Evolutionary conservation across 2,113 vertebrate species (phyloP).

Genomic region (Epinephelus lanceolatus): DNA sequence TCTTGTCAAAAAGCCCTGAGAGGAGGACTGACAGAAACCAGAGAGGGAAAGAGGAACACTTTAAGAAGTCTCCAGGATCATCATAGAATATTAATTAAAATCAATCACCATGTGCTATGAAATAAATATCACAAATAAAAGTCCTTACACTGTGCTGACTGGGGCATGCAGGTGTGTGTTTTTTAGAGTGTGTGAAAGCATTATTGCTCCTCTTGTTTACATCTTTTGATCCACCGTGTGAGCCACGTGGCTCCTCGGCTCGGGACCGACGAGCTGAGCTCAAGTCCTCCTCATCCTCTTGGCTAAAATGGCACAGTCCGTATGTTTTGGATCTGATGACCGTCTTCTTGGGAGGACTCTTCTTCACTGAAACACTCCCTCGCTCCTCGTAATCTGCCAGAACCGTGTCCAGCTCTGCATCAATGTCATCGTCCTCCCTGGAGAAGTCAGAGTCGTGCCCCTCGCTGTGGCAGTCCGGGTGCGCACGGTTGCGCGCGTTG

Average conservation of each 20-base stretch:
- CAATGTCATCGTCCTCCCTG: slow-evolving; percentile 63
- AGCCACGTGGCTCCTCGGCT: slow-evolving; percentile 55
- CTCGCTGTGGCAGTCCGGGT: slow-evolving; percentile 65
- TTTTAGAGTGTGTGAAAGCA: slow-evolving; percentile 43
- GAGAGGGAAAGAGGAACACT: neutral
- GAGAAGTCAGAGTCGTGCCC: slow-evolving; percentile 72
- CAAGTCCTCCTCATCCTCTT: slow-evolving; percentile 46
- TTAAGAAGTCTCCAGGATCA: too few species aligned
- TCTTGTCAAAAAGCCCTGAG: slow-evolving; percentile 57
- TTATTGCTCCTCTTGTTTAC: slow-evolving; percentile 59
- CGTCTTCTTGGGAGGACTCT: slow-evolving; percentile 45
- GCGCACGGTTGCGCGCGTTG: slow-evolving; percentile 60
- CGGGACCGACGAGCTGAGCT: neutral
- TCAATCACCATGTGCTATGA: neutral
- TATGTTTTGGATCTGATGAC: slow-evolving; percentile 67
- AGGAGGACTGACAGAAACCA: slow-evolving; percentile 33
- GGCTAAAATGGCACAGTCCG: slow-evolving; percentile 71
- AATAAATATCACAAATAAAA: neutral
- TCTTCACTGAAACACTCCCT: slow-evolving; percentile 13
- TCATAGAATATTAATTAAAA: neutral
- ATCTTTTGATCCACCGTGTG: slow-evolving; percentile 9
- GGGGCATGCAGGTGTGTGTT: slow-evolving; percentile 15
- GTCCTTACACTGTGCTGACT: slow-evolving; percentile 55
- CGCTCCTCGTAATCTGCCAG: slow-evolving; percentile 49
- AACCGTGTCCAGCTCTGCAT: slow-evolving; percentile 64